Percentiles rank a stretch among this genome's conserved stretches.
These are phyloP conservation scores for Argya squamiceps DNA, from an alignment of 2,797 vertebrate genomes.

Conservation along the genomic window DNA sequence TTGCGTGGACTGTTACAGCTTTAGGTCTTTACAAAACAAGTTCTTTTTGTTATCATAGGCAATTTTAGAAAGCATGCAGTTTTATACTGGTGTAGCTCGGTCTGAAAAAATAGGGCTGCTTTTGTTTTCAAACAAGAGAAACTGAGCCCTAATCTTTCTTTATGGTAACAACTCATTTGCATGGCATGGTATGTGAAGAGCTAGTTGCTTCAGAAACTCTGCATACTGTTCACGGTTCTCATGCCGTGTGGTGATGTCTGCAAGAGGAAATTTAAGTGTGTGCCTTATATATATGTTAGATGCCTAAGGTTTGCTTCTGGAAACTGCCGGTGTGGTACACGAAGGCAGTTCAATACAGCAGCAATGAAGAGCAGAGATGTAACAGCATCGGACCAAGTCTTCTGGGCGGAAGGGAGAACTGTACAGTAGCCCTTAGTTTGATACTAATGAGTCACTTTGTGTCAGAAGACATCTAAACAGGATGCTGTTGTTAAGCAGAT, in stretches of 20 bases:
- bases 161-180: not conserved
- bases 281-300: not conserved
- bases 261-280: not conserved
- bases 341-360: not conserved
- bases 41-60: not conserved
- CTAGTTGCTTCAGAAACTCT: not conserved
- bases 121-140: conserved; percentile 44
- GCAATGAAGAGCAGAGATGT: not conserved
- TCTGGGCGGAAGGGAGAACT: not conserved
- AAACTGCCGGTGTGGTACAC: not conserved
- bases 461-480: conserved; percentile 38
- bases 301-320: not conserved
- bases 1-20: conserved; percentile 12
- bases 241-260: not conserved
- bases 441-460: not conserved
- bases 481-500: conserved; percentile 31
- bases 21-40: conserved; percentile 36
- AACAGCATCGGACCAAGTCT: not conserved
- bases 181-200: not conserved
- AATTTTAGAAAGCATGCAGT: not conserved
- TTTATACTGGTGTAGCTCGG: not conserved
- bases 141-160: not conserved
- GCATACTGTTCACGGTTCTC: not conserved
- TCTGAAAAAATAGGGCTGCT: not conserved
- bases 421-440: not conserved